Conservation (phyloP, 2,113 vertebrate genomes). For the Mormoops blainvillei region DNA sequence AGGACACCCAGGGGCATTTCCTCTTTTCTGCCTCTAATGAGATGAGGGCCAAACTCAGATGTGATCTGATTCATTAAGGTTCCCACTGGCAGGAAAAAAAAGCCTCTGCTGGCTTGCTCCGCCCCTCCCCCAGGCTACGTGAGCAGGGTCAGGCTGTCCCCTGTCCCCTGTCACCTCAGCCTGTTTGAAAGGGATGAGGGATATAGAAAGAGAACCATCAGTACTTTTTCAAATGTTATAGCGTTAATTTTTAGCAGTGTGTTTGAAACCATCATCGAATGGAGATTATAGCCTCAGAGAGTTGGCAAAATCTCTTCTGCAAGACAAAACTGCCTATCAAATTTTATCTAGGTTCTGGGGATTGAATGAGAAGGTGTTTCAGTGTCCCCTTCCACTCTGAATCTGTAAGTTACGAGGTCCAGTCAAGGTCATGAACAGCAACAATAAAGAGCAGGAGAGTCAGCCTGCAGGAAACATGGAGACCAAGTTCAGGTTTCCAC, state of each 20-base stretch:
- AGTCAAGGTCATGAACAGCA: background rate
- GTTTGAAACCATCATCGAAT: slow-evolving; percentile 15
- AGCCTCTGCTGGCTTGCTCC: background rate
- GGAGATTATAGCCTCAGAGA: background rate
- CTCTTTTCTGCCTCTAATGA: background rate
- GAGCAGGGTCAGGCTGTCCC: background rate
- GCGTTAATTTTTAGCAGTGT: background rate
- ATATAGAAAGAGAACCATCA: background rate
- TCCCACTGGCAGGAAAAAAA: background rate
- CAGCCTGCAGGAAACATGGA: background rate
- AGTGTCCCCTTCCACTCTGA: background rate
- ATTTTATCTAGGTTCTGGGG: background rate
- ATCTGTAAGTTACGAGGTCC: background rate
- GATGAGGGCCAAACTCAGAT: background rate
- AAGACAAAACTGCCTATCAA: background rate
- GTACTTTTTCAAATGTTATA: background rate
- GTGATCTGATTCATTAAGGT: background rate
- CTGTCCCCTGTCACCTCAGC: background rate
- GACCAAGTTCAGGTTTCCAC: background rate
- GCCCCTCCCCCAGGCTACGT: background rate
- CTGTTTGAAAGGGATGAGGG: background rate
- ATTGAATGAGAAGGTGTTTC: background rate
- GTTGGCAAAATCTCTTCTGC: background rate
- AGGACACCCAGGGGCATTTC: background rate
- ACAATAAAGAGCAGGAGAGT: background rate